Percentiles rank a stretch among this genome's conserved stretches.
phyloP scores from a whole-genome alignment of 2,888 invertebrate genomes.

The Mythimna albipuncta region DNA sequence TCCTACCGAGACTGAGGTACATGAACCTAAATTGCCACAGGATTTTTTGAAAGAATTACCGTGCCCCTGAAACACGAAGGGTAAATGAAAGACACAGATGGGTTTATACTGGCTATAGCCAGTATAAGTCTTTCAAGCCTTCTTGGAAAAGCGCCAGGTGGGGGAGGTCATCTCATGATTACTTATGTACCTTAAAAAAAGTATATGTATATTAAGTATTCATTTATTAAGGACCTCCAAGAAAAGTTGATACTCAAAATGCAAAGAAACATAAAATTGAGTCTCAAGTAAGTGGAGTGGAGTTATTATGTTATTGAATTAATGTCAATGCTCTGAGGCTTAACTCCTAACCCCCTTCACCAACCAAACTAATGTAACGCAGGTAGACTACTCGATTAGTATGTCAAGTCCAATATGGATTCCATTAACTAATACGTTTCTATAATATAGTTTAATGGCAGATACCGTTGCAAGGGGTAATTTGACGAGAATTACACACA shows the following conservation, averaged over 20 bases:
- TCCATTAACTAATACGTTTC: conserved; percentile 17
- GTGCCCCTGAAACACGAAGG: too few species aligned
- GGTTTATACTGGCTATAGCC: too few species aligned
- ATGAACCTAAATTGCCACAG: too few species aligned
- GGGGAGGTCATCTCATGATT: too few species aligned
- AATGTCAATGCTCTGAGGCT: neutral
- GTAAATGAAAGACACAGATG: too few species aligned
- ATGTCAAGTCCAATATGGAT: conserved; percentile 24
- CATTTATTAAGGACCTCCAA: too few species aligned
- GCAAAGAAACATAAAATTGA: too few species aligned
- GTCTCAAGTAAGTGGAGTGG: too few species aligned
- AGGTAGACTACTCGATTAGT: conserved; percentile 17
- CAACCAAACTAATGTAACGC: conserved; percentile 12
- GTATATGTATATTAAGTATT: neutral
- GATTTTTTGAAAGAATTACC: too few species aligned
- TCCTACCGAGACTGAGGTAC: neutral
- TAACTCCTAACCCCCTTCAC: conserved; percentile 15
- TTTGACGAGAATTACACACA: neutral
- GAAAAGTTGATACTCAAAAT: too few species aligned
- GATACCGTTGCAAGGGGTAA: conserved; percentile 14
- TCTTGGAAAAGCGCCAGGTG: too few species aligned
- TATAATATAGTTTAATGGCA: conserved; percentile 8
- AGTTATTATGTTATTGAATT: neutral
- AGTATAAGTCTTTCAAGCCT: too few species aligned
- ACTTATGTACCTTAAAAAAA: neutral